Percentiles rank a stretch among this genome's conserved stretches.
These are phyloP conservation scores for Phortica magna DNA, from an alignment of 2,888 invertebrate species.

Conservation along the genomic window DNA sequence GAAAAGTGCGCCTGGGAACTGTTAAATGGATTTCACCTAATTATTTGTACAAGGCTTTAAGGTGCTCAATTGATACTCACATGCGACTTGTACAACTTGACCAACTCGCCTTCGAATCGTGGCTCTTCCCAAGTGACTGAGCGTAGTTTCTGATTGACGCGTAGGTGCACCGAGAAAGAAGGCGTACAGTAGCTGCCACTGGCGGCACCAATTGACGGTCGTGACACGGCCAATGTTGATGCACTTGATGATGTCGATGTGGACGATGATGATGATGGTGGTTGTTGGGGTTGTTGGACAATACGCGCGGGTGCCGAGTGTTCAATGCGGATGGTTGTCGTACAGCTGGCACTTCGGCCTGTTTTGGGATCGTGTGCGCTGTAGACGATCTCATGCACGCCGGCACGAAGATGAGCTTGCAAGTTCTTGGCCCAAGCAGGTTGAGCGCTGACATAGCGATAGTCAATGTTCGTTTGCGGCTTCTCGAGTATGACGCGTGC, in stretches of 20 bases:
- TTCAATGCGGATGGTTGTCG: slow-evolving; percentile 81
- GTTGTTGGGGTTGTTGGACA: neutral
- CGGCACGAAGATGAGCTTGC: slow-evolving; percentile 81
- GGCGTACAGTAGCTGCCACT: slow-evolving; percentile 81
- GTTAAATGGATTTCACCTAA: slow-evolving; percentile 36
- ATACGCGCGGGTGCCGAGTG: slow-evolving; percentile 80
- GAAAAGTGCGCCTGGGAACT: slow-evolving; percentile 83
- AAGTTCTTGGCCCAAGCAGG: slow-evolving; percentile 83
- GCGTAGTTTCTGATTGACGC: slow-evolving; percentile 80
- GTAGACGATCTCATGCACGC: slow-evolving; percentile 81
- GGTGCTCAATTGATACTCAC: slow-evolving; percentile 73
- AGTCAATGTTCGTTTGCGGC: slow-evolving; percentile 83
- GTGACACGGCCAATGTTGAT: neutral
- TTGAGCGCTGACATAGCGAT: slow-evolving; percentile 81
- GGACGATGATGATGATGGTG: too few species aligned
- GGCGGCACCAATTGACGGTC: neutral
- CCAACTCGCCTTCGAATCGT: slow-evolving; percentile 78
- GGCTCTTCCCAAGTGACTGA: slow-evolving; percentile 84
- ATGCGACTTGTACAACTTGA: slow-evolving; percentile 80
- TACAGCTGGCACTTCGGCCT: slow-evolving; percentile 80
- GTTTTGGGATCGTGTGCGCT: slow-evolving; percentile 81
- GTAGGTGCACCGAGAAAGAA: slow-evolving; percentile 81
- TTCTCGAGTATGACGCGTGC: slow-evolving; percentile 78
- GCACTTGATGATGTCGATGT: neutral
- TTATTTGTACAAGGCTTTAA: neutral